Conservation (phyloP, 1,140 invertebrate species). For the Drosophila ohnishii region DNA sequence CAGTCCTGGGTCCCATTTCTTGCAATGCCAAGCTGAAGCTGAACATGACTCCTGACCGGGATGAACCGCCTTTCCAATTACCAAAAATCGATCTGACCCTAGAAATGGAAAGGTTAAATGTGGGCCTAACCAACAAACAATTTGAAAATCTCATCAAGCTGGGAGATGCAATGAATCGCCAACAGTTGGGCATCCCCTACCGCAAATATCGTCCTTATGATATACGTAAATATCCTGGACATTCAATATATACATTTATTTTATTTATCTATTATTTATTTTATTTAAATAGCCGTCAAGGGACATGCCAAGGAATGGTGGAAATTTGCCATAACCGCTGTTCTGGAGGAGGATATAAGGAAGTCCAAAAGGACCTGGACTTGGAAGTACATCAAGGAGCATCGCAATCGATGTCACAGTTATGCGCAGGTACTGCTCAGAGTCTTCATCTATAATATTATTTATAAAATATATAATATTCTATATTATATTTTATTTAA, state of each 20-base stretch:
- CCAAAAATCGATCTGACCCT: slow-evolving; percentile 94
- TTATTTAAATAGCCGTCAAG: slow-evolving; percentile 84
- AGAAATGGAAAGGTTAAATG: slow-evolving; percentile 93
- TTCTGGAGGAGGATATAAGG: slow-evolving; percentile 92
- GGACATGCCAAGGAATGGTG: slow-evolving; percentile 96
- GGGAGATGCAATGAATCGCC: slow-evolving; percentile 83
- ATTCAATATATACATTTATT: too few species aligned
- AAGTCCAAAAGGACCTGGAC: slow-evolving; percentile 92
- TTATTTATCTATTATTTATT: not conserved
- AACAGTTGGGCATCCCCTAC: slow-evolving; percentile 88
- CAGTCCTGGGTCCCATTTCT: slow-evolving; percentile 96
- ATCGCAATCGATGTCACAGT: slow-evolving; percentile 89
- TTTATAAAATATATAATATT: too few species aligned
- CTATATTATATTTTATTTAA: too few species aligned
- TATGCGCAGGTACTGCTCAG: slow-evolving; percentile 86
- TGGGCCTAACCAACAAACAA: slow-evolving; percentile 89
- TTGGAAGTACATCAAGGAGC: slow-evolving; percentile 93
- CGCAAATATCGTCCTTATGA: slow-evolving; percentile 73
- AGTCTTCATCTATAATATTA: not conserved
- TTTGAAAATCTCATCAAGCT: slow-evolving; percentile 87
- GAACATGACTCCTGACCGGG: slow-evolving; percentile 96
- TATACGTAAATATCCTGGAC: slow-evolving; percentile 46
- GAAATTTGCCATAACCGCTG: slow-evolving; percentile 93
- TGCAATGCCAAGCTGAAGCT: slow-evolving; percentile 93
- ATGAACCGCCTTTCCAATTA: slow-evolving; percentile 90